Conservation (phyloP, 2,113 vertebrate species). For the Xiphophorus couchianus region DNA sequence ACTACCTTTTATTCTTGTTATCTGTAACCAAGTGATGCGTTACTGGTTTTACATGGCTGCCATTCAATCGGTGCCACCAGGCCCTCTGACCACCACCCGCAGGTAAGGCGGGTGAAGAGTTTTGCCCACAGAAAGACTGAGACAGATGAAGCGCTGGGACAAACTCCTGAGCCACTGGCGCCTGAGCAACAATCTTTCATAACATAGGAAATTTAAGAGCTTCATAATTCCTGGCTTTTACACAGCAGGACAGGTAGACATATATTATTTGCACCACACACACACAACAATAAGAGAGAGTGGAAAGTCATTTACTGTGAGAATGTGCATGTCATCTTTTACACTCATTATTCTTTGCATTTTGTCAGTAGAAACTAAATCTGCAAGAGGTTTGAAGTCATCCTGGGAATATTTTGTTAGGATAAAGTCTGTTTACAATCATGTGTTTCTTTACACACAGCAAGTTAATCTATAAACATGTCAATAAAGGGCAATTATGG, state of each 20-base stretch:
- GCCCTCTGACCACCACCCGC: no score
- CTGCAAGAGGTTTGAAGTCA: background rate
- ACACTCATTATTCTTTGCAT: background rate
- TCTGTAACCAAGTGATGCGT: no score
- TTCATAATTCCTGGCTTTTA: background rate
- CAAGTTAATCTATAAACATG: background rate
- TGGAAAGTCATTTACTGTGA: background rate
- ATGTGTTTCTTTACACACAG: background rate
- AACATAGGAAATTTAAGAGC: background rate
- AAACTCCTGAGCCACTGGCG: no score
- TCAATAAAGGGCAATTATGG: slow-evolving; percentile 18
- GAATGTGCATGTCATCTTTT: no score
- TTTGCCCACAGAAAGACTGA: no score
- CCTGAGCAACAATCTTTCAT: background rate
- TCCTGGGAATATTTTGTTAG: background rate
- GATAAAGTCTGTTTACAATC: background rate
- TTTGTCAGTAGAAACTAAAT: background rate
- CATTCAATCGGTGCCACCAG: no score
- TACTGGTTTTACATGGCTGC: no score
- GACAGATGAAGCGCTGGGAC: no score
- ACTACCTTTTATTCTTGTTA: no score
- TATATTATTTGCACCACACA: background rate
- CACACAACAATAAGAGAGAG: background rate
- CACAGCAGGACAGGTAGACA: background rate
- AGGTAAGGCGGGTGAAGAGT: no score